A percentile compares a stretch with the other conserved stretches of the same genome.
phyloP scores from a whole-genome alignment of 1,140 invertebrate genomes.

The Lasaia peninsularis region DNA sequence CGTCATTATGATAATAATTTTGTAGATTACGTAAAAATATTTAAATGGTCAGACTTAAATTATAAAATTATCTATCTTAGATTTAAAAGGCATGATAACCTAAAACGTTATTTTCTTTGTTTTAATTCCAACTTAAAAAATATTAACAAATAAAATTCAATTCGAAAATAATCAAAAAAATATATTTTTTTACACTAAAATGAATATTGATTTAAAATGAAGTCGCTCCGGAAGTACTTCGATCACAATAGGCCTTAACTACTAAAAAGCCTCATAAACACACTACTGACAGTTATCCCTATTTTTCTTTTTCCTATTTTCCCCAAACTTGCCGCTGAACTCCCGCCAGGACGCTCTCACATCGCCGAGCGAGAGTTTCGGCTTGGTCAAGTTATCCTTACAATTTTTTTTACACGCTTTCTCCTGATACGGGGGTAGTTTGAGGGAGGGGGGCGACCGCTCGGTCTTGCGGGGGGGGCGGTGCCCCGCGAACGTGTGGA shows the following conservation, averaged over 20 bases:
- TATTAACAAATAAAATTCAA: no score
- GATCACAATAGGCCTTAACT: not conserved
- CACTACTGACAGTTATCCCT: constrained; percentile 31
- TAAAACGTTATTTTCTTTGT: no score
- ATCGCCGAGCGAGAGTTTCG: constrained; percentile 36
- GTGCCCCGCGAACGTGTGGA: not conserved
- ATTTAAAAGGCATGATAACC: no score
- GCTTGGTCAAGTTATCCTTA: constrained; percentile 22
- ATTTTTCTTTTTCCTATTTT: constrained; percentile 45
- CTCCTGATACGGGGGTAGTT: not conserved
- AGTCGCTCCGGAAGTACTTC: no score
- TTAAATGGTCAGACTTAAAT: no score
- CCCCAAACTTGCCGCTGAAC: constrained; percentile 48
- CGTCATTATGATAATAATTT: no score
- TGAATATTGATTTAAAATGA: no score
- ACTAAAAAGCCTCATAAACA: constrained; percentile 3
- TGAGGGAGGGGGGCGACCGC: not conserved
- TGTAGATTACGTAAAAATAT: no score
- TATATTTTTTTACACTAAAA: not conserved
- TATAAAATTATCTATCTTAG: no score
- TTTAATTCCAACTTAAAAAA: no score
- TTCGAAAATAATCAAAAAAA: no score
- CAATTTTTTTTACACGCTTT: constrained; percentile 19
- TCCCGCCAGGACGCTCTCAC: constrained; percentile 53
- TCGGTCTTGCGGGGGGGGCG: not conserved